These are phyloP conservation scores for Spilarctia lutea DNA, from an alignment of 2,888 invertebrate species.

Conservation along the genomic window DNA sequence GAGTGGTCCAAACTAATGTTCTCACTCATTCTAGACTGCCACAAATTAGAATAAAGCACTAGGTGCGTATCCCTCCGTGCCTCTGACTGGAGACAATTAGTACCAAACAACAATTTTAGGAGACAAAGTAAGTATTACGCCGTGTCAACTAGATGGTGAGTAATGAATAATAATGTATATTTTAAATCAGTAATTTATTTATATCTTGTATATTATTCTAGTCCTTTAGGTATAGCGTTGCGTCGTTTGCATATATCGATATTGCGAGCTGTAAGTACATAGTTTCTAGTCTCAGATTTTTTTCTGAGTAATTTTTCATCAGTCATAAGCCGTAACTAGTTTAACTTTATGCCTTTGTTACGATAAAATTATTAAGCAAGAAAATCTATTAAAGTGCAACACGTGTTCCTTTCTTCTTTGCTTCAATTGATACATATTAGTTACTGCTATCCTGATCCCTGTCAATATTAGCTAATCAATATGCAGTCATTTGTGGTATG, in stretches of 20 bases:
- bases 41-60: conserved; percentile 63
- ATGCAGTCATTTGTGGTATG: conserved; percentile 29
- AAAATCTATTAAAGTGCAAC: conserved; percentile 32
- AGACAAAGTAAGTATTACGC: conserved; percentile 68
- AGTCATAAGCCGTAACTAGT: conserved; percentile 36
- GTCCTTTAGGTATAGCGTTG: conserved; percentile 42
- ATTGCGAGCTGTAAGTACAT: conserved; percentile 18
- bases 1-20: conserved; percentile 44
- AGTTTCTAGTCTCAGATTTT: conserved; percentile 42
- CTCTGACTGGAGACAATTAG: conserved; percentile 52
- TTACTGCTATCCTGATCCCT: background rate
- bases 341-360: conserved; percentile 50
- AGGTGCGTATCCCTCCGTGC: conserved; percentile 58
- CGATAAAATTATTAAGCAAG: conserved; percentile 46
- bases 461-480: conserved; percentile 2
- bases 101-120: conserved; percentile 60
- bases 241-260: conserved; percentile 29
- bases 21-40: conserved; percentile 60
- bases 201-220: conserved; percentile 43
- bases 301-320: conserved; percentile 40
- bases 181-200: conserved; percentile 39
- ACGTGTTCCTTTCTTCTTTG: conserved; percentile 32
- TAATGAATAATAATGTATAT: conserved; percentile 52
- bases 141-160: conserved; percentile 64
- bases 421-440: conserved; percentile 19